Conservation (phyloP, 2,113 vertebrate genomes). For the Podarcis raffonei region DNA sequence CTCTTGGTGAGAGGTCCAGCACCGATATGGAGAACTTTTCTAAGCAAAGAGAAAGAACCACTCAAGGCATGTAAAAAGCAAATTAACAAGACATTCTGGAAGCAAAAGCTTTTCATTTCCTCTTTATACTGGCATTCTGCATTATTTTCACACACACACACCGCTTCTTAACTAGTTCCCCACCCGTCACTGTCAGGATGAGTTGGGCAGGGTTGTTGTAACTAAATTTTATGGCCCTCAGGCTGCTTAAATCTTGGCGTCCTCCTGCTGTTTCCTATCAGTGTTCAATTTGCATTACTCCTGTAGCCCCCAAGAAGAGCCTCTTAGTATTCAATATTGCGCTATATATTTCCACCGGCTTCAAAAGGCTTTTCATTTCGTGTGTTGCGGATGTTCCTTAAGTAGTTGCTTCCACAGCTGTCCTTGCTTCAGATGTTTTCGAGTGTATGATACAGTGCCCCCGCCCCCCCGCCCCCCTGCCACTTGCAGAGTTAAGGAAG, state of each 20-base stretch:
- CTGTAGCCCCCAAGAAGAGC: background rate
- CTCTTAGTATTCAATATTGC: conserved; percentile 28
- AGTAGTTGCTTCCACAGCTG: conserved; percentile 20
- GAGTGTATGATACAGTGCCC: background rate
- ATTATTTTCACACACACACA: conserved; percentile 19
- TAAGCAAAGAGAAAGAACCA: conserved; percentile 35
- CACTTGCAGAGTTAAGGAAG: conserved; percentile 1
- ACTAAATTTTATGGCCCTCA: conserved; percentile 42
- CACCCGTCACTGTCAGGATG: conserved; percentile 19
- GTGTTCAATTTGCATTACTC: conserved; percentile 41
- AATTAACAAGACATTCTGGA: background rate
- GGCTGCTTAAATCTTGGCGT: conserved; percentile 27
- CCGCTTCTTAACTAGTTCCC: background rate
- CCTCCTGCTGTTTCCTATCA: conserved; percentile 35
- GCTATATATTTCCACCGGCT: background rate
- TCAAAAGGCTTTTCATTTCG: conserved; percentile 41
- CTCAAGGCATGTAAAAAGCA: background rate
- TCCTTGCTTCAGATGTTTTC: conserved; percentile 18
- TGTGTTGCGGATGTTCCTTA: background rate
- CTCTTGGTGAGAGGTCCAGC: background rate
- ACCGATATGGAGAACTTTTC: background rate
- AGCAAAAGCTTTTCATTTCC: background rate
- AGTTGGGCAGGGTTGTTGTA: conserved; percentile 28
- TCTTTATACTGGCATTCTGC: background rate
- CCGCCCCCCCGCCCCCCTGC: background rate